A percentile compares a stretch with the other conserved stretches of the same genome.
phyloP scores from a whole-genome alignment of 2,113 vertebrate species.

The Rhea americana region DNA sequence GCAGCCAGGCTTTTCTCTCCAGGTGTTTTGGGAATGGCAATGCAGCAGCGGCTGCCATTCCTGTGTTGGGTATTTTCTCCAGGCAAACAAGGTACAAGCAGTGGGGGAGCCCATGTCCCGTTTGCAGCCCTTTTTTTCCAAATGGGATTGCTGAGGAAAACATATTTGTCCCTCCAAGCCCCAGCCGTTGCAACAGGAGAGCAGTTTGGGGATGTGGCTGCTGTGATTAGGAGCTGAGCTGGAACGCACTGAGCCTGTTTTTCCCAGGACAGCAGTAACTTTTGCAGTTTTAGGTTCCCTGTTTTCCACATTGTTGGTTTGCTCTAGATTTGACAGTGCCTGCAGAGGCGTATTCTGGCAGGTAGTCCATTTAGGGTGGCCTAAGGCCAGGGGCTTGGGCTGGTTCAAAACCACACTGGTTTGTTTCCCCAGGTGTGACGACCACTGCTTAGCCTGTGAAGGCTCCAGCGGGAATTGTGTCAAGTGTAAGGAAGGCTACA shows the following conservation, averaged over 20 bases:
- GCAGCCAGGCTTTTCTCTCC: not conserved
- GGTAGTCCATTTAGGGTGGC: not conserved
- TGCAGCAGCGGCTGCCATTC: not conserved
- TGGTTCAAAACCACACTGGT: not conserved
- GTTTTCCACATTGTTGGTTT: not conserved
- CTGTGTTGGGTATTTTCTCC: not conserved
- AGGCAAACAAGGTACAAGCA: not conserved
- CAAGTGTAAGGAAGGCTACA: slow-evolving; percentile 84
- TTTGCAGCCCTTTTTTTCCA: not conserved
- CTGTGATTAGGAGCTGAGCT: not conserved
- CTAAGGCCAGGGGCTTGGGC: accelerated
- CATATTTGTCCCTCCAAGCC: accelerated
- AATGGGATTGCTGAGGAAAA: not conserved
- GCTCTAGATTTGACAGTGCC: not conserved
- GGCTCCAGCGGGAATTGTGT: slow-evolving; percentile 83
- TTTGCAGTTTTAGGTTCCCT: not conserved
- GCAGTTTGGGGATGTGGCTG: not conserved
- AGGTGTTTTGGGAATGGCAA: not conserved
- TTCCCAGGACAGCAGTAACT: not conserved
- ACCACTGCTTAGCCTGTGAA: slow-evolving; percentile 85
- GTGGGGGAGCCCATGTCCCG: not conserved
- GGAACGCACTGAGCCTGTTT: not conserved
- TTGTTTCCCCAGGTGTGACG: slow-evolving; percentile 82
- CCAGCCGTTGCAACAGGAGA: not conserved
- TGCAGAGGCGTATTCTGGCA: not conserved